These are phyloP conservation scores for Cremastobaeus sp. DNA, from an alignment of 2,888 invertebrate species.

Conservation along the genomic window DNA sequence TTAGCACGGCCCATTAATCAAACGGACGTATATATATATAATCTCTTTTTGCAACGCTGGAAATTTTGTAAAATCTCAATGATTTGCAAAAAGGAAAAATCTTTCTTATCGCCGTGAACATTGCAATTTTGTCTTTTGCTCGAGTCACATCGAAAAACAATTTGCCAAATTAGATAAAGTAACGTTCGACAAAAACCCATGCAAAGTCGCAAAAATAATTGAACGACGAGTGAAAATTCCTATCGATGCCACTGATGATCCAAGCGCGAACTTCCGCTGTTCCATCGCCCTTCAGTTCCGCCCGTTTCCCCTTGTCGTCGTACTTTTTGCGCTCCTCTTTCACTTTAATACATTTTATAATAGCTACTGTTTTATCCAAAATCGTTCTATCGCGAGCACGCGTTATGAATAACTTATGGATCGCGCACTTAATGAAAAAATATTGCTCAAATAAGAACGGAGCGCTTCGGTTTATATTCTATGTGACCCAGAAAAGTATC, in stretches of 20 bases:
- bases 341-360: slow-evolving; percentile 44
- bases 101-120: no score
- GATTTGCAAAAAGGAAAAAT: no score
- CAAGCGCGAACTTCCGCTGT: background rate
- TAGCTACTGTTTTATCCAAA: slow-evolving; percentile 32
- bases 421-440: slow-evolving; percentile 36
- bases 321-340: background rate
- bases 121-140: no score
- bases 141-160: slow-evolving; percentile 28
- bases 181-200: slow-evolving; percentile 16
- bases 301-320: background rate
- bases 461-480: slow-evolving; percentile 13
- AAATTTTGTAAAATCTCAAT: slow-evolving; percentile 1
- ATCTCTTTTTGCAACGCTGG: no score
- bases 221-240: background rate
- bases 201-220: slow-evolving; percentile 18
- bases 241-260: slow-evolving; percentile 1
- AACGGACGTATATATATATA: no score
- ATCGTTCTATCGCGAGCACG: slow-evolving; percentile 25
- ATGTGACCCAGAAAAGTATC: slow-evolving; percentile 41
- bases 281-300: no score
- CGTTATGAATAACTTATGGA: slow-evolving; percentile 38
- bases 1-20: no score
- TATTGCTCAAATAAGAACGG: slow-evolving; percentile 21
- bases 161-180: slow-evolving; percentile 12